These are phyloP conservation scores for Cuculus canorus DNA, from an alignment of 2,797 vertebrate genomes.

Conservation along the genomic window DNA sequence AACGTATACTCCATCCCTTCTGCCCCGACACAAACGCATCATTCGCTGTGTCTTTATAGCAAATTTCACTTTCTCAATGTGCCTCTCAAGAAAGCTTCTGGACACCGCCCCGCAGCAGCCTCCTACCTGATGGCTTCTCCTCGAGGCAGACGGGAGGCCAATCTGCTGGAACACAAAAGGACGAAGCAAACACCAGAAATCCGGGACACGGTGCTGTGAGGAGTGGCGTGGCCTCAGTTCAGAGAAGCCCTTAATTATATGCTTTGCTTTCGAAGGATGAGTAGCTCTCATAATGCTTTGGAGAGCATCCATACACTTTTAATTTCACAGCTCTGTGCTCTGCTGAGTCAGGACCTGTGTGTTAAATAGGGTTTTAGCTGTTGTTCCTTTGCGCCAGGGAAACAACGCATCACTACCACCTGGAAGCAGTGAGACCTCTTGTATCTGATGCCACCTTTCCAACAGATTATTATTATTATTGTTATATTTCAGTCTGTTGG, in stretches of 20 bases:
- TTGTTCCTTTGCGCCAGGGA: neutral
- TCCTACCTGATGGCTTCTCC: accelerated
- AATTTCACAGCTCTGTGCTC: accelerated
- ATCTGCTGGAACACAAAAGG: accelerated
- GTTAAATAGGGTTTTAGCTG: neutral
- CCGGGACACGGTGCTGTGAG: accelerated
- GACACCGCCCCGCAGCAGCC: neutral
- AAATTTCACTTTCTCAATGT: neutral
- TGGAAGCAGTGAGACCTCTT: neutral
- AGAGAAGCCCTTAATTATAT: neutral
- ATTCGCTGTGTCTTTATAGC: accelerated
- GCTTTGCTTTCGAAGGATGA: neutral
- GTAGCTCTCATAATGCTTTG: accelerated
- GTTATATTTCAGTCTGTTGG: neutral
- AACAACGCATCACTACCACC: neutral
- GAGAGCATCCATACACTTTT: neutral
- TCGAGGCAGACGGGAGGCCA: neutral
- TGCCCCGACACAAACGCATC: neutral
- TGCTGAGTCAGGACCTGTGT: neutral
- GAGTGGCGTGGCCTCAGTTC: neutral
- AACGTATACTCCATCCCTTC: accelerated
- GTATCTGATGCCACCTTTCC: neutral
- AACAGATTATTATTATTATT: too few species aligned
- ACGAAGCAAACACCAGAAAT: neutral
- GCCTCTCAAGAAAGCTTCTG: neutral